Conservation (phyloP, 2,113 vertebrate genomes). For the Vombatus ursinus region DNA sequence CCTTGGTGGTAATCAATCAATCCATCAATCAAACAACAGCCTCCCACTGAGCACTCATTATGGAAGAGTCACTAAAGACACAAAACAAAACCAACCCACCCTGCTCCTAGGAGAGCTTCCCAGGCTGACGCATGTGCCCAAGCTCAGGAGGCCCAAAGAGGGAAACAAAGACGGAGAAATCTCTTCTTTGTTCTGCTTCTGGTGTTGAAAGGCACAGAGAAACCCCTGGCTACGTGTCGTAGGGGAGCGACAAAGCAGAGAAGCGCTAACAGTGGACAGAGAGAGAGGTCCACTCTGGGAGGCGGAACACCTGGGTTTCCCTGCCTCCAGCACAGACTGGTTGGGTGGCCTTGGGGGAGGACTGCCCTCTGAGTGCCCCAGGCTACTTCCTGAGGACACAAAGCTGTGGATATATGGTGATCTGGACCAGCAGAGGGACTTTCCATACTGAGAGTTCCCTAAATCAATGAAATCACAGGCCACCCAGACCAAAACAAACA, state of each 20-base stretch:
- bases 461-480: not conserved
- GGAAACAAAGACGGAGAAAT: not conserved
- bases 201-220: not conserved
- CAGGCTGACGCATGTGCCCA: not conserved
- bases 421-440: not conserved
- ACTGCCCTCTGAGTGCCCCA: not conserved
- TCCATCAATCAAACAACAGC: not conserved
- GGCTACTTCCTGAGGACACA: not conserved
- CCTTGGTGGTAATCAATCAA: not conserved
- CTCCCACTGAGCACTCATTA: not conserved
- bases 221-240: not conserved
- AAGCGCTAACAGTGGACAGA: too few species aligned
- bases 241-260: not conserved
- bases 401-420: not conserved
- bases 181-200: not conserved
- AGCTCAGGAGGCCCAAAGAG: not conserved
- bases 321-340: too few species aligned
- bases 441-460: not conserved
- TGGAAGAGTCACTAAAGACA: not conserved
- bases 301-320: too few species aligned
- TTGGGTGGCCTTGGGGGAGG: too few species aligned
- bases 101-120: not conserved
- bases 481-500: not conserved
- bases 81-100: not conserved
- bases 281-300: too few species aligned